A percentile compares a stretch with the other conserved stretches of the same genome.
These are phyloP conservation scores for Montipora efflorescens DNA, from an alignment of 64 coral and sea anemone species.

Conservation along the genomic window DNA sequence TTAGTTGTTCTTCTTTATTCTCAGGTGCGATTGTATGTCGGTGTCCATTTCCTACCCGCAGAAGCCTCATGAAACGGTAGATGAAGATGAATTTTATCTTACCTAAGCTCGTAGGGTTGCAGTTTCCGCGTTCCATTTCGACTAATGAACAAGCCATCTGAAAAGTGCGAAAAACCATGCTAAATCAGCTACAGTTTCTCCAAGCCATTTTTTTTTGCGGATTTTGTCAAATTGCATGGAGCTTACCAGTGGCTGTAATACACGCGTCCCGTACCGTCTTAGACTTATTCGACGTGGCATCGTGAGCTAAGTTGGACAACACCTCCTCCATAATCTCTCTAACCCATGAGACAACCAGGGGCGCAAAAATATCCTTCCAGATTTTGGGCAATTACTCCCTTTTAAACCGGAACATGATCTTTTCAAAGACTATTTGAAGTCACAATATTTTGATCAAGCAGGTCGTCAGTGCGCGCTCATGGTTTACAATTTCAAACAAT, in stretches of 20 bases:
- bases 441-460: slow-evolving; percentile 54
- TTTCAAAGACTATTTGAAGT: background rate
- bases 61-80: slow-evolving; percentile 31
- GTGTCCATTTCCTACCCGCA: slow-evolving; percentile 47
- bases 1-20: slow-evolving; percentile 26
- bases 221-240: slow-evolving; percentile 31
- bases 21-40: slow-evolving; percentile 30
- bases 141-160: slow-evolving; percentile 84
- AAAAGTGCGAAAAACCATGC: slow-evolving; percentile 34
- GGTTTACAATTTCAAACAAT: slow-evolving; percentile 64
- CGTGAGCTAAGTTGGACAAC: slow-evolving; percentile 63
- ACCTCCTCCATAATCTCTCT: slow-evolving; percentile 85
- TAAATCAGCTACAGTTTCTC: background rate
- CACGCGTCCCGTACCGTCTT: slow-evolving; percentile 88
- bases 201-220: background rate
- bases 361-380: background rate
- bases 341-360: slow-evolving; percentile 36
- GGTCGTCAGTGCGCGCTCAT: slow-evolving; percentile 35
- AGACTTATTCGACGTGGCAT: slow-evolving; percentile 92
- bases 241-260: slow-evolving; percentile 83
- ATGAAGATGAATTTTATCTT: background rate
- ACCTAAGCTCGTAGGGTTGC: slow-evolving; percentile 89
- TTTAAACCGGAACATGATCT: background rate
- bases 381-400: slow-evolving; percentile 3
- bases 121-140: slow-evolving; percentile 84